Base-by-base conservation (phyloP, 2,888 invertebrate species). In the Ganaspis brasiliensis region DNA sequence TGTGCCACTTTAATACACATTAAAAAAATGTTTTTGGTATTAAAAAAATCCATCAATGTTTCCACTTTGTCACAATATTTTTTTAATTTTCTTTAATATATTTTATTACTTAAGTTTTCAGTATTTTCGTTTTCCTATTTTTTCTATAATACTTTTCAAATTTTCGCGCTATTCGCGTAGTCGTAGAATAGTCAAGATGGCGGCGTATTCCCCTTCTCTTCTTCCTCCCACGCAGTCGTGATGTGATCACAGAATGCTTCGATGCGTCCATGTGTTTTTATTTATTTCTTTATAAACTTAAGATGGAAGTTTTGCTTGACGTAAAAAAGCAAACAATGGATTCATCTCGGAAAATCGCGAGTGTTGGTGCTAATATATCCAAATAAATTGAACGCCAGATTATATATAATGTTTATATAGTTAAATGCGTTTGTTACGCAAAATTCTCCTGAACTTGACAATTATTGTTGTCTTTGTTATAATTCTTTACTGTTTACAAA, bases 351-450 rank as follows among this genome's bases (percentile, higher is more conserved):
- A 40, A 2, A 40, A 21, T 24, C 40, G 40, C 63, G 40, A 40
- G 63, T 63, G 40, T 14, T 5, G 21, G 37, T 24, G 37, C 40
- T 21, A 63, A 40, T 12, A n/a, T 37, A 63, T 21, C 35, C 5
- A 63, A 21, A 63, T 63, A 21, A 63, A 37, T 9, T 55, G 45
- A 74, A 63, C 12, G 10, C 16, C 21, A 40, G n/a, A 45, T 6
- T 52, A 3, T 75, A 72, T 83, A 87, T 82, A 81, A 83, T 82
- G 85, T 82, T 77, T 75, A 78, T 79, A 75, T 85, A 84, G 77
- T 88, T 90, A 90, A 89, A 91, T 91, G 91, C 89, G 87, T 85
- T 86, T 89, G 81, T 86, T 90, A 88, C 89, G 89, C 84, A 90
- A 90, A 82, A 82, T 89, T 76, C 81, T 91, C 55, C 61, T 91